These are phyloP conservation scores for Drosophila willistoni DNA, from an alignment of 1,140 invertebrate genomes.

Conservation along the genomic window DNA sequence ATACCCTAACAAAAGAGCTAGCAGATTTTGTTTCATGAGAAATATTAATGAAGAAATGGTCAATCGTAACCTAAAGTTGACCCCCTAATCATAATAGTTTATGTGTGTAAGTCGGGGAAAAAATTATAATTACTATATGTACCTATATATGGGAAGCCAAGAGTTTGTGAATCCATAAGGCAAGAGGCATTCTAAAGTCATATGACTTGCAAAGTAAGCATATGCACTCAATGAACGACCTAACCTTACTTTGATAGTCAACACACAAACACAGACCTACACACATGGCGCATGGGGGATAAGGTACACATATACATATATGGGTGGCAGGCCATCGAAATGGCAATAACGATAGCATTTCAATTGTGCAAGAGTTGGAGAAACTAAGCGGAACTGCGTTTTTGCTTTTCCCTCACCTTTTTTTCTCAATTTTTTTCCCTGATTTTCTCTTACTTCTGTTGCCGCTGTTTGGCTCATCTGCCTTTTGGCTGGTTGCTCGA, in stretches of 20 bases:
- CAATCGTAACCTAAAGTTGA: too few relatives aligned
- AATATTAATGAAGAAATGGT: too few relatives aligned
- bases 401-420: constrained; percentile 7
- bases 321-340: constrained; percentile 43
- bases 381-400: constrained; percentile 7
- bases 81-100: too few relatives aligned
- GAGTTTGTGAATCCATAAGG: neutral
- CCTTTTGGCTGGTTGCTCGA: constrained; percentile 32
- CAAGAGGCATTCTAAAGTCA: neutral
- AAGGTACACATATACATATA: neutral
- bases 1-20: neutral
- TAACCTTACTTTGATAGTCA: constrained; percentile 6
- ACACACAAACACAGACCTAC: constrained; percentile 15
- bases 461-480: constrained; percentile 21
- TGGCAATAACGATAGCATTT: constrained; percentile 65
- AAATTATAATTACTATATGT: too few relatives aligned
- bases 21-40: too few relatives aligned
- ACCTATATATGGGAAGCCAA: neutral
- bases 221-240: neutral
- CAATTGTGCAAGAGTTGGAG: constrained; percentile 42
- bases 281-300: constrained; percentile 3
- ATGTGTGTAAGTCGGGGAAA: too few relatives aligned
- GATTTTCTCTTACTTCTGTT: constrained; percentile 18
- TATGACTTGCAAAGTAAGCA: neutral
- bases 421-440: neutral